These are phyloP conservation scores for Lochmaea crataegi DNA, from an alignment of 2,888 invertebrate genomes.

Conservation along the genomic window DNA sequence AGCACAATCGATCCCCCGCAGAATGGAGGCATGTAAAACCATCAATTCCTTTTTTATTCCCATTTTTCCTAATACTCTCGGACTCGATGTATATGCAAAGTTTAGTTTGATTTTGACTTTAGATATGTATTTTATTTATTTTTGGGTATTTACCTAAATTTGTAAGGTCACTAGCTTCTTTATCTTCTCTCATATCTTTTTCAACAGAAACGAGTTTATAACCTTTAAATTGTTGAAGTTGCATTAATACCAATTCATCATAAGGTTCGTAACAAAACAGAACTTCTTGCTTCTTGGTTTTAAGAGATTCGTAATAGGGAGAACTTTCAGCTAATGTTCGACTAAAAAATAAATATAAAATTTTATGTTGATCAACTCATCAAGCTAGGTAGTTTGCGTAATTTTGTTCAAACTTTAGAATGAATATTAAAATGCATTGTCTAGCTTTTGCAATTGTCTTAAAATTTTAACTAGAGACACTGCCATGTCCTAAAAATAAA, in stretches of 20 bases:
- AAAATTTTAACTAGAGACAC: too few relatives aligned
- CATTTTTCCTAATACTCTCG: too few relatives aligned
- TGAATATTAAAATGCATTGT: too few relatives aligned
- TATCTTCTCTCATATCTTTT: conserved; percentile 88
- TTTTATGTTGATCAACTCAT: too few relatives aligned
- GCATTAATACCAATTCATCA: conserved; percentile 94
- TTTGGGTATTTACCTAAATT: conserved; percentile 69
- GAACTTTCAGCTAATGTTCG: conserved; percentile 93
- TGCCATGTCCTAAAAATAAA: too few relatives aligned
- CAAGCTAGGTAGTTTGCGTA: too few relatives aligned
- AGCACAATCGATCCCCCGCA: too few relatives aligned
- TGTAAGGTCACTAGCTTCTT: conserved; percentile 69
- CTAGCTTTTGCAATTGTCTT: too few relatives aligned
- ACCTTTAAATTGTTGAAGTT: conserved; percentile 84
- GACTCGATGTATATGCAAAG: too few relatives aligned
- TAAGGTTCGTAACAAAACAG: conserved; percentile 97
- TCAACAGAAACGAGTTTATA: conserved; percentile 88
- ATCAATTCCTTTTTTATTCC: too few relatives aligned
- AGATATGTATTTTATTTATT: neutral
- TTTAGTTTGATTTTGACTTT: neutral
- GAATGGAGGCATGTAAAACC: too few relatives aligned
- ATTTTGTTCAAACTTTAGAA: too few relatives aligned
- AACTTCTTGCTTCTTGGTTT: conserved; percentile 89
- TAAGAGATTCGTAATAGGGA: conserved; percentile 94
- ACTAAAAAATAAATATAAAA: conserved; percentile 67